These are phyloP conservation scores for Phoxinus dragarum DNA, from an alignment of 2,797 vertebrate genomes.

Conservation along the genomic window DNA sequence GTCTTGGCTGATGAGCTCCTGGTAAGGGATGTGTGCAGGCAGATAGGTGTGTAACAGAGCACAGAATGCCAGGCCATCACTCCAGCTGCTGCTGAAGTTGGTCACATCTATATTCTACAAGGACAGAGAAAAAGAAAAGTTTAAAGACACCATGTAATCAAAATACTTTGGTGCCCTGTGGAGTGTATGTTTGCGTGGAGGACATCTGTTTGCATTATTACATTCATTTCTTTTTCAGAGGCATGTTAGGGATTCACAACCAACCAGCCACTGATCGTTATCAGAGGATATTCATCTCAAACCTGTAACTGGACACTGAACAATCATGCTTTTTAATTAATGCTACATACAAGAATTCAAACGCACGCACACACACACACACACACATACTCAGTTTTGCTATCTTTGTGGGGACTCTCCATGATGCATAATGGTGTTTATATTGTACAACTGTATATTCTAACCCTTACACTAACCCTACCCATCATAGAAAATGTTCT, in stretches of 20 bases:
- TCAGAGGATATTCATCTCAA: constrained; percentile 9
- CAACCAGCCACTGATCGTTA: not conserved
- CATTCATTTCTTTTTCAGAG: not conserved
- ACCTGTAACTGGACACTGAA: not conserved
- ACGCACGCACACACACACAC: not conserved
- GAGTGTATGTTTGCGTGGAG: not conserved
- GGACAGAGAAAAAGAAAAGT: constrained; percentile 11
- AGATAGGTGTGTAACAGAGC: constrained; percentile 90
- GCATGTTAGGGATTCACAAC: not conserved
- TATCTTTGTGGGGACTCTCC: too few relatives aligned
- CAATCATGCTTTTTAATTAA: not conserved
- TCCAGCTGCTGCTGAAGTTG: constrained; percentile 96
- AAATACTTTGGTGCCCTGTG: not conserved
- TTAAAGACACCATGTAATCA: not conserved
- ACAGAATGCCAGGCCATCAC: constrained; percentile 89
- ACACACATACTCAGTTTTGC: too few relatives aligned
- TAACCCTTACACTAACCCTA: too few relatives aligned
- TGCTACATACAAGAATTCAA: not conserved
- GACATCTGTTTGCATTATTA: not conserved
- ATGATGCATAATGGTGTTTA: too few relatives aligned
- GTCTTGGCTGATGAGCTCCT: constrained; percentile 89
- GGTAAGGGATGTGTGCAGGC: constrained; percentile 92
- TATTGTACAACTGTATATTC: too few relatives aligned
- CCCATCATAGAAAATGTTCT: too few relatives aligned
- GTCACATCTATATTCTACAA: constrained; percentile 87